A percentile compares a stretch with the other conserved stretches of the same genome.
Conservation (phyloP, 2,113 vertebrate genomes). For the Pipa parva region DNA sequence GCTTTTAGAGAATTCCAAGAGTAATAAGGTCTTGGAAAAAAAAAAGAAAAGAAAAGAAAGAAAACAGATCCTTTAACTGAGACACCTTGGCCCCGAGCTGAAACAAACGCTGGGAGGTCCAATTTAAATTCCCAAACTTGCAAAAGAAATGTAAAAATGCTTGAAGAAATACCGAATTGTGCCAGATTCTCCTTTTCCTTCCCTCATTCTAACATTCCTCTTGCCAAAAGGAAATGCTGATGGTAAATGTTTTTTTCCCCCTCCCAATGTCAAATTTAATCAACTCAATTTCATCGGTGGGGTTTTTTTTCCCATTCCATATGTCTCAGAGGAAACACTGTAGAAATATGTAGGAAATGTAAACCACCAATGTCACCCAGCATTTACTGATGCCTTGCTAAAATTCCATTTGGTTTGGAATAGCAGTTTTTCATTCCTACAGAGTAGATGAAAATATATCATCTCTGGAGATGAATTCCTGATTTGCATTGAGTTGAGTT, state of each 20-base stretch:
- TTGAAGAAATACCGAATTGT: conserved; percentile 59
- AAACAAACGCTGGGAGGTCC: conserved; percentile 78
- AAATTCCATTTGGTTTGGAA: no score
- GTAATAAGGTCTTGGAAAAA: no score
- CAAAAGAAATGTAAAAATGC: conserved; percentile 71
- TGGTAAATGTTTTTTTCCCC: background rate
- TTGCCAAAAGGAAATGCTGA: conserved; percentile 41
- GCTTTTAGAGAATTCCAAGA: background rate
- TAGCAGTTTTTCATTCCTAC: no score
- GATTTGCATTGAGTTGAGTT: no score
- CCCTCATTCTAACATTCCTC: conserved; percentile 49
- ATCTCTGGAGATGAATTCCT: no score
- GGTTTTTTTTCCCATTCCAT: background rate
- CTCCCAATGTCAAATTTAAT: conserved; percentile 2
- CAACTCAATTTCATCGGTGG: background rate
- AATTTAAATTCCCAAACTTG: conserved; percentile 65
- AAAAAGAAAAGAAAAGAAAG: background rate
- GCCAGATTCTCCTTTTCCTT: conserved; percentile 58
- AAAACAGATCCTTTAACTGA: conserved; percentile 68
- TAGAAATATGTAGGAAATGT: conserved; percentile 9
- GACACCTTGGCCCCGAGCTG: conserved; percentile 73
- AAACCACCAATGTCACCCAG: background rate
- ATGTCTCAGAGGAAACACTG: background rate
- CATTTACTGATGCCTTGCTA: background rate
- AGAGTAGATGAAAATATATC: no score